Evolutionary conservation across 2,888 invertebrate genomes (phyloP).

Genomic region (Tenthredo mesomela): DNA sequence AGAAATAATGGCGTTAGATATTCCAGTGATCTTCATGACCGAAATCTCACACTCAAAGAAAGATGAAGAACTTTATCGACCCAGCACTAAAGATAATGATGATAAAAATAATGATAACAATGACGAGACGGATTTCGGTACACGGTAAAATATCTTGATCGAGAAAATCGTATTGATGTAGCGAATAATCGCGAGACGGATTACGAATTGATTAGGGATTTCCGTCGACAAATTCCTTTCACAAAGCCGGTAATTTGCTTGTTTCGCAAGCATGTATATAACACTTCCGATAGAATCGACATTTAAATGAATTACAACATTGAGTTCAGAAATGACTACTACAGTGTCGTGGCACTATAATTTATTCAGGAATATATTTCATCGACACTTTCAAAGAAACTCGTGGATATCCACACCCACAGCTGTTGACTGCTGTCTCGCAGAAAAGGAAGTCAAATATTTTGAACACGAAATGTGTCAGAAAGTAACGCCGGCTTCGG

Average conservation of each 20-base stretch:
- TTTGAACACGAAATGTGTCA: slow-evolving; percentile 12
- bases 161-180: slow-evolving; percentile 7
- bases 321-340: neutral
- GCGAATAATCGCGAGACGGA: slow-evolving; percentile 11
- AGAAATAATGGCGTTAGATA: neutral
- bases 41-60: neutral
- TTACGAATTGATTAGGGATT: slow-evolving; percentile 23
- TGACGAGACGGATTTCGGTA: neutral
- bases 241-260: slow-evolving; percentile 2
- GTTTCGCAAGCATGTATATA: neutral
- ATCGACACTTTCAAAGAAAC: neutral
- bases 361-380: neutral
- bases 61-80: neutral
- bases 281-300: neutral
- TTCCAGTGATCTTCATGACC: neutral
- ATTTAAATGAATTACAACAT: slow-evolving; percentile 16
- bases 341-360: neutral
- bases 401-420: neutral
- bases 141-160: neutral
- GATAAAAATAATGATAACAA: neutral
- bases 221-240: neutral
- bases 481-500: slow-evolving; percentile 32
- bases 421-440: slow-evolving; percentile 13
- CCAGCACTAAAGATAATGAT: neutral
- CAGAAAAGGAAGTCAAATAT: slow-evolving; percentile 16